Evolutionary conservation across 2,797 vertebrate genomes (phyloP).

Genomic region (Fistularia commersonii): DNA sequence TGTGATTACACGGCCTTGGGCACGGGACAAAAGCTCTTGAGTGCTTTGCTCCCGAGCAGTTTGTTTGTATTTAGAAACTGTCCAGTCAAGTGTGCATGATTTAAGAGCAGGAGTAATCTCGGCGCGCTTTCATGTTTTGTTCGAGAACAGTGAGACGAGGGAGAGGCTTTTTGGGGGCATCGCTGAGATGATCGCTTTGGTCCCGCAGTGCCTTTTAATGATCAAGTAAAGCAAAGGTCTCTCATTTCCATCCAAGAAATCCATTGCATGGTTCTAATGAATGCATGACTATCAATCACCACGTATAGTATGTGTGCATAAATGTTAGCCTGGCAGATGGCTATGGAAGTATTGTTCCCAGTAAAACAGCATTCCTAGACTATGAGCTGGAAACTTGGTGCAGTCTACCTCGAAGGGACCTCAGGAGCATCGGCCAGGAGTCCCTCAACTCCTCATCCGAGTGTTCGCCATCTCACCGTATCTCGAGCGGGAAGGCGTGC

Average conservation of each 20-base stretch:
- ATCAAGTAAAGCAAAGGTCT: constrained; percentile 4
- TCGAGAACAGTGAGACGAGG: constrained; percentile 17
- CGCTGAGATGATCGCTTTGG: constrained; percentile 22
- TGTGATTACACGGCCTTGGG: constrained; percentile 45
- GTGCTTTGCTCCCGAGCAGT: constrained; percentile 34
- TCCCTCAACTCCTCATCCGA: constrained; percentile 35
- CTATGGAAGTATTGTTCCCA: constrained; percentile 48
- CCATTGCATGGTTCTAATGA: constrained; percentile 9
- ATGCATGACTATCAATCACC: constrained; percentile 1
- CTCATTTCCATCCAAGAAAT: background rate
- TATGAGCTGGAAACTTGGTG: constrained; percentile 57
- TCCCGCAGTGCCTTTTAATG: constrained; percentile 5
- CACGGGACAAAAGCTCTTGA: constrained; percentile 27
- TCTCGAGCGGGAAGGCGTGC: constrained; percentile 20
- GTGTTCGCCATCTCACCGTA: constrained; percentile 23
- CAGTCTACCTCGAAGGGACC: constrained; percentile 41
- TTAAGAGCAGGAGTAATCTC: constrained; percentile 34
- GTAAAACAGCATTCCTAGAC: constrained; percentile 67
- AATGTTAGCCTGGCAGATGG: constrained; percentile 33
- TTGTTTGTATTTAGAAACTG: constrained; percentile 46
- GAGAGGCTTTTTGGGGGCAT: constrained; percentile 14
- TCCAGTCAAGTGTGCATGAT: constrained; percentile 40
- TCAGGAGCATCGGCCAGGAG: constrained; percentile 48
- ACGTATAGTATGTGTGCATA: background rate
- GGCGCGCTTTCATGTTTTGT: constrained; percentile 20